These are phyloP conservation scores for Gymnogyps californianus DNA, from an alignment of 2,113 vertebrate species.

Conservation along the genomic window DNA sequence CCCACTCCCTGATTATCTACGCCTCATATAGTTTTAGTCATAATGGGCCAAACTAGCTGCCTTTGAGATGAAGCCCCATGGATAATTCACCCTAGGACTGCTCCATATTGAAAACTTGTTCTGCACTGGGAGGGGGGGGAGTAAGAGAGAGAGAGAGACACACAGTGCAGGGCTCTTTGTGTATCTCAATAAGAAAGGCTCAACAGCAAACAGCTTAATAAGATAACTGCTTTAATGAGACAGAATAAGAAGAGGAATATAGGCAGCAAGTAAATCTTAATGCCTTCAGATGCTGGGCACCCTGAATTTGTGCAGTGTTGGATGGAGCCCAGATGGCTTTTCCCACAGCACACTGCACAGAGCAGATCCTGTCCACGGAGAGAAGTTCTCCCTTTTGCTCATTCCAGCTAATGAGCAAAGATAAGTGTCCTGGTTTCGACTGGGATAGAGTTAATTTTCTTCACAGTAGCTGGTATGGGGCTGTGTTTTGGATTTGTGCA, in stretches of 20 bases:
- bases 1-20: not conserved
- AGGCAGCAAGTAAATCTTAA: not conserved
- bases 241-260: not conserved
- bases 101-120: not conserved
- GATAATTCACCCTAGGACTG: not conserved
- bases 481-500: too few species aligned
- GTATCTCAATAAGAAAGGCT: not conserved
- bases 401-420: not conserved
- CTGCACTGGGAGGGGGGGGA: not conserved
- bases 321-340: not conserved
- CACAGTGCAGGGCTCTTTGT: not conserved
- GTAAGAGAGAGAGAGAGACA: not conserved
- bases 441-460: too few species aligned
- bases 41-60: not conserved
- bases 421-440: not conserved
- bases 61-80: not conserved
- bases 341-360: not conserved
- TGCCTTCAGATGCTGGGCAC: not conserved
- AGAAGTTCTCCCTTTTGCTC: not conserved
- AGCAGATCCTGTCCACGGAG: not conserved
- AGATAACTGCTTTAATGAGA: not conserved
- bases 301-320: accelerated
- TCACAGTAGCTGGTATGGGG: too few species aligned
- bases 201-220: not conserved
- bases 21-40: not conserved